Evolutionary conservation across 2,113 vertebrate genomes (phyloP), one percentile per base, ranked within the genome.

Genomic region (Toxotes chatareus): DNA sequence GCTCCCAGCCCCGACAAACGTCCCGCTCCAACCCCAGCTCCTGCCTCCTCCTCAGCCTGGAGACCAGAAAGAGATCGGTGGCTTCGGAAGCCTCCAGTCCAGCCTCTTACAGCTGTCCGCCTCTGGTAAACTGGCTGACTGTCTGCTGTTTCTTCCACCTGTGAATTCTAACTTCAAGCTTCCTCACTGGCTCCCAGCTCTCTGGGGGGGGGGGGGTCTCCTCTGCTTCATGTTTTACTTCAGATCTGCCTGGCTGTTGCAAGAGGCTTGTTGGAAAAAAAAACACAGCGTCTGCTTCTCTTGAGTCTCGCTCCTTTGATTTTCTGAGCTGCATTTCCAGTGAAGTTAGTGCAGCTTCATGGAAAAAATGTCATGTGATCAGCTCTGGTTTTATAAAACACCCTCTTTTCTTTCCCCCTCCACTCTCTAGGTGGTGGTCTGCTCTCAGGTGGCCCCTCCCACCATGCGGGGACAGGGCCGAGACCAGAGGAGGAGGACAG

Each of bases 401-500:
- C 51, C 32, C 27, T 17, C 61, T 11, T 51, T 71, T 17, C 61
- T 47, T 44, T 27, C 47, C 38, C 67, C 27, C 53, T 38, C 3
- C 44, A 14, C 57, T 83, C 62, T 84, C 47, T 16, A 87, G 86
- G 70, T 49, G 79, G 70, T 8, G 51, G 60, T 72, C 76, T 86
- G 17, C 77, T 83, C 21, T 80, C 81, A n/a, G 82, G 62, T 7
- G 51, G n/a, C 13, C 46, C 11, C 0, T 34, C 32, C 17, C 23
- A 42, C 31, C 14, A 66, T 12, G 46, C 85, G n/a, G 83, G 68
- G 44, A 76, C 63, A 1, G 86, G 53, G 0, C 82, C 40, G 68
- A 93, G 27, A 47, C 65, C 34, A 40, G 94, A 93, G 60, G 34
- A 93, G 36, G 96, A 96, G 23, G 95, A 93, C 12, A 91, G 91